Base-by-base conservation (phyloP, 2,113 vertebrate genomes). In the Otocyon megalotis region DNA sequence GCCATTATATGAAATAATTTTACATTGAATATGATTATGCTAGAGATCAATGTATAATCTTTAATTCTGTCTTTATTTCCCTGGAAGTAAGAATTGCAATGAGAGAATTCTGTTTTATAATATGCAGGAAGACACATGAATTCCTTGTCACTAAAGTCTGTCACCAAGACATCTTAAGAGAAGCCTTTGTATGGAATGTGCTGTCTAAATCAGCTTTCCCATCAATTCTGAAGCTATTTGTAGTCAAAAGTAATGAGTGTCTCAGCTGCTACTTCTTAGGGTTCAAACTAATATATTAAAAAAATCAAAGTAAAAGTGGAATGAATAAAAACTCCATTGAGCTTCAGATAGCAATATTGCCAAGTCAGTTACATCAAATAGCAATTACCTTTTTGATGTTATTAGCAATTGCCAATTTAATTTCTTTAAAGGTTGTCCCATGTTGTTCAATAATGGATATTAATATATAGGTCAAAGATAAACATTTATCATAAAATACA, bases 281-380 rank as follows among this genome's bases (percentile, higher is more conserved):
- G 94, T 98, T 98, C 97, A 98, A 98, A 98, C 91, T 97, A 98
- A 98, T 98, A 94, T 95, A 97, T 98, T 98, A 98, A 95, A 97
- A 98, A 98, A 99, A 98, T 98, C 97, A 98, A 98, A 98, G 96
- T 96, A 97, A 97, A 95, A 98, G 58, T 96, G 48, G 76, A 96
- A 77, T 94, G 96, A 97, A 97, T 97, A 93, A 96, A 98, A 98
- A 96, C 63, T 82, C 24, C 93, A 98, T 56, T 98, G 97, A 98
- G 98, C 90, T 98, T 98, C 97, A 98, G 86, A 98, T 86, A 95
- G 85, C 50, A 98, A 97, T 97, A 98, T 95, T 98, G 86, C 93
- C 97, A 97, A 98, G 92, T 84, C 95, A 98, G 96, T 98, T 98
- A 96, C 28, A 53, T 96, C 94, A 96, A 98, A 97, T 76, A 97